Conservation (phyloP, 1,140 invertebrate species). For the Drosophila kanapiae region DNA sequence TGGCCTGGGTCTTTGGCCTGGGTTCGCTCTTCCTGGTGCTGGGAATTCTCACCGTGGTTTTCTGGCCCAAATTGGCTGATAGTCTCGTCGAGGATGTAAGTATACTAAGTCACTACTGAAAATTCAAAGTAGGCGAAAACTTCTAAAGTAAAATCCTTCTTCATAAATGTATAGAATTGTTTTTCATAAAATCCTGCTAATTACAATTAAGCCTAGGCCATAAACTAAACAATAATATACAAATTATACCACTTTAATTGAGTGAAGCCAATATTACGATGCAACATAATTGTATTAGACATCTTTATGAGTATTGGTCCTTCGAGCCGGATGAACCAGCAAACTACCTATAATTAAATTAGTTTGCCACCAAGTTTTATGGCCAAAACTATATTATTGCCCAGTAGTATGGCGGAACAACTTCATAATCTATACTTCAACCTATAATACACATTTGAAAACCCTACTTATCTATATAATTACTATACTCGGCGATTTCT, state of each 20-base stretch:
- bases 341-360: neutral
- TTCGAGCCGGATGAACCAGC: no score
- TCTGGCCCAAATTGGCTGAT: slow-evolving; percentile 69
- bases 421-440: neutral
- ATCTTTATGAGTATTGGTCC: no score
- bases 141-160: neutral
- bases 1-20: slow-evolving; percentile 79
- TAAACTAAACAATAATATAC: no score
- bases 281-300: no score
- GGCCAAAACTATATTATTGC: neutral
- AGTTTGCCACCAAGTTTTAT: neutral
- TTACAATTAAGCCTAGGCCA: neutral
- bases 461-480: neutral
- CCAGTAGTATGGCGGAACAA: neutral
- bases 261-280: neutral
- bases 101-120: neutral
- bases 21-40: slow-evolving; percentile 62
- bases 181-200: neutral
- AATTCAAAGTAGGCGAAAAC: neutral
- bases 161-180: neutral
- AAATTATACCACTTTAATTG: neutral
- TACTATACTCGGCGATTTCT: neutral
- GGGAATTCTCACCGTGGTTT: slow-evolving; percentile 57
- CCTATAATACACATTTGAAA: neutral
- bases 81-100: slow-evolving; percentile 69